Percentiles rank a stretch among this genome's conserved stretches.
phyloP scores from a whole-genome alignment of 2,888 invertebrate species.

The Anorthoa munda region DNA sequence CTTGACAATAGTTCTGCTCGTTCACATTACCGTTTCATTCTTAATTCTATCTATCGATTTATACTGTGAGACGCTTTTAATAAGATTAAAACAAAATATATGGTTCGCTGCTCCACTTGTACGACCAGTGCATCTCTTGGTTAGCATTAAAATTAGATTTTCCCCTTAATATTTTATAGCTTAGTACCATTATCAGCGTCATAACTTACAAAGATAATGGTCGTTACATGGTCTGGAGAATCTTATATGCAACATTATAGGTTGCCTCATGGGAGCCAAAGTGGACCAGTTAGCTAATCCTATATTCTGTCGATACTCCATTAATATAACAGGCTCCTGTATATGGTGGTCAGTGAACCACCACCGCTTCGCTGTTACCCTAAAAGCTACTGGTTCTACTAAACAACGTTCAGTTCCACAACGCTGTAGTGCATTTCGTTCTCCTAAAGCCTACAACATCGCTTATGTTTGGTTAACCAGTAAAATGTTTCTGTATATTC shows the following conservation, averaged over 20 bases:
- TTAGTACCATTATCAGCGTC: constrained; percentile 62
- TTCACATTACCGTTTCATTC: constrained; percentile 65
- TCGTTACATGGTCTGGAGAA: constrained; percentile 69
- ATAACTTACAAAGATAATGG: constrained; percentile 74
- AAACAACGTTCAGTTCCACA: constrained; percentile 69
- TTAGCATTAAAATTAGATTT: constrained; percentile 50
- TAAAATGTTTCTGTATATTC: constrained; percentile 28
- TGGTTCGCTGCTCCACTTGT: background rate
- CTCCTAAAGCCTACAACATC: constrained; percentile 39
- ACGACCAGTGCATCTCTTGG: constrained; percentile 10
- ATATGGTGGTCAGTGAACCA: constrained; percentile 64
- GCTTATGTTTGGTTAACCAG: constrained; percentile 29
- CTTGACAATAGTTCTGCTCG: constrained; percentile 64
- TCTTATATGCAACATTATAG: constrained; percentile 70
- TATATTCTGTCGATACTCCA: constrained; percentile 68
- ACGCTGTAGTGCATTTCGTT: constrained; percentile 60
- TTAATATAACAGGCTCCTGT: constrained; percentile 72
- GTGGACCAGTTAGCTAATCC: constrained; percentile 61
- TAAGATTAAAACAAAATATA: constrained; percentile 39
- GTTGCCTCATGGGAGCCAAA: constrained; percentile 63
- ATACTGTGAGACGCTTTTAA: constrained; percentile 30
- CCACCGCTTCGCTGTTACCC: constrained; percentile 69
- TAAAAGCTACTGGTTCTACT: constrained; percentile 82
- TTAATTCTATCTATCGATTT: constrained; percentile 40
- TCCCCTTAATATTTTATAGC: constrained; percentile 58